A percentile compares a stretch with the other conserved stretches of the same genome.
Conservation (phyloP, 2,797 vertebrate genomes). For the Masticophis lateralis region DNA sequence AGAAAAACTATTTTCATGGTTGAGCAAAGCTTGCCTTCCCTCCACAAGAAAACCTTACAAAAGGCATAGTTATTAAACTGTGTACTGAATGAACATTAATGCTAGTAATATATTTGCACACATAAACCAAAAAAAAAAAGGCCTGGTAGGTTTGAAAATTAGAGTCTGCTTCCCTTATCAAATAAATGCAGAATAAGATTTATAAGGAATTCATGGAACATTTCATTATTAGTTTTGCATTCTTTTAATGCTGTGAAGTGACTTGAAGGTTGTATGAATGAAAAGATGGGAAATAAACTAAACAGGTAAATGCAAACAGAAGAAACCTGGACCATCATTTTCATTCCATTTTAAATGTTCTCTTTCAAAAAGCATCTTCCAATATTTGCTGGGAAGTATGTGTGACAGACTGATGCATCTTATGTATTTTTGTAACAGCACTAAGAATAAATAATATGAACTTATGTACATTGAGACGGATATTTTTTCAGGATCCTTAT, state of each 20-base stretch:
- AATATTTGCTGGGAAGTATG: background rate
- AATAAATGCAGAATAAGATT: background rate
- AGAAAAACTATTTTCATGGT: slow-evolving; percentile 24
- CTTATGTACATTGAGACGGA: fast-evolving
- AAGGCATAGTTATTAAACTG: slow-evolving; percentile 24
- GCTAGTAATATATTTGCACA: background rate
- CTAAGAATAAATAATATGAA: background rate
- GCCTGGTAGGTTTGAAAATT: background rate
- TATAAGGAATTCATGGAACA: background rate
- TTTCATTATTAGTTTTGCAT: background rate
- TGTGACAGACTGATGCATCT: background rate
- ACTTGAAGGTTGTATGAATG: background rate
- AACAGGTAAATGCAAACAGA: background rate
- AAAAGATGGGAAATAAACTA: background rate
- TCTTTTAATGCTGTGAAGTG: background rate
- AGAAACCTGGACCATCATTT: background rate
- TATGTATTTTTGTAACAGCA: fast-evolving
- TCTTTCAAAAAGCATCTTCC: background rate
- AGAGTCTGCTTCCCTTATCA: background rate
- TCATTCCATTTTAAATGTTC: background rate
- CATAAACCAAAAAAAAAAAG: slow-evolving; percentile 12
- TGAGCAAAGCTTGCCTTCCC: slow-evolving; percentile 5
- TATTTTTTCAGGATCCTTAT: background rate
- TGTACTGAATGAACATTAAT: slow-evolving; percentile 9
- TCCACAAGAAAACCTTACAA: slow-evolving; percentile 21